phyloP scores from a whole-genome alignment of 2,113 vertebrate genomes.

The Falco punctatus region DNA sequence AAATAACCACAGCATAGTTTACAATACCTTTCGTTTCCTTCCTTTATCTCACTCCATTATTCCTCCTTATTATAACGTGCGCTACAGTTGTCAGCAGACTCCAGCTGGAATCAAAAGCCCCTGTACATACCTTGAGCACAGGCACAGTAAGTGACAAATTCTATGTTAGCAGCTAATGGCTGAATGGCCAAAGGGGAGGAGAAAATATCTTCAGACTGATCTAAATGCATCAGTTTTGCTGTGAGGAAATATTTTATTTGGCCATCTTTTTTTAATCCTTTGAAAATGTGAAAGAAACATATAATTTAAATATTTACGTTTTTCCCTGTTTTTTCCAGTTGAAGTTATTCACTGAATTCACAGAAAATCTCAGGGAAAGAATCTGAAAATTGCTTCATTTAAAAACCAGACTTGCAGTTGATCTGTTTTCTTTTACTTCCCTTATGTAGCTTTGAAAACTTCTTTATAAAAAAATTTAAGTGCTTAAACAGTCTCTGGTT shows the following conservation, averaged over 20 bases:
- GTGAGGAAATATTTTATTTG: neutral
- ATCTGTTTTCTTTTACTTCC: neutral
- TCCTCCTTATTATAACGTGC: neutral
- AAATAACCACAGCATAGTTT: neutral
- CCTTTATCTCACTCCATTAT: neutral
- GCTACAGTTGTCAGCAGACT: neutral
- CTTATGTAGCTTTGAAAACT: neutral
- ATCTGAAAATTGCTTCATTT: neutral
- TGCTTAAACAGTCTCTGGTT: neutral
- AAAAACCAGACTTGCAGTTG: neutral
- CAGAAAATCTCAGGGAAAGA: neutral
- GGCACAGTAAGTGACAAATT: neutral
- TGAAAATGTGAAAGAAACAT: neutral
- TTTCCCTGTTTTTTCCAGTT: neutral
- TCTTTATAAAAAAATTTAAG: neutral
- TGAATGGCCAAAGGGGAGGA: neutral
- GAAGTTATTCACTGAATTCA: neutral
- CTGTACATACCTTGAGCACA: neutral
- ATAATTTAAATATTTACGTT: neutral
- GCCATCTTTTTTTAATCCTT: neutral
- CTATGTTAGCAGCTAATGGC: neutral
- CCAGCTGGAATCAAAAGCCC: conserved; percentile 17
- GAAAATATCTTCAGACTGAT: neutral
- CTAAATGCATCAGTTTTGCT: neutral
- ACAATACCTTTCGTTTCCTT: neutral